Evolutionary conservation across 2,113 vertebrate species (phyloP), one percentile per base, ranked within the genome.

Genomic region (Pangasianodon hypophthalmus): DNA sequence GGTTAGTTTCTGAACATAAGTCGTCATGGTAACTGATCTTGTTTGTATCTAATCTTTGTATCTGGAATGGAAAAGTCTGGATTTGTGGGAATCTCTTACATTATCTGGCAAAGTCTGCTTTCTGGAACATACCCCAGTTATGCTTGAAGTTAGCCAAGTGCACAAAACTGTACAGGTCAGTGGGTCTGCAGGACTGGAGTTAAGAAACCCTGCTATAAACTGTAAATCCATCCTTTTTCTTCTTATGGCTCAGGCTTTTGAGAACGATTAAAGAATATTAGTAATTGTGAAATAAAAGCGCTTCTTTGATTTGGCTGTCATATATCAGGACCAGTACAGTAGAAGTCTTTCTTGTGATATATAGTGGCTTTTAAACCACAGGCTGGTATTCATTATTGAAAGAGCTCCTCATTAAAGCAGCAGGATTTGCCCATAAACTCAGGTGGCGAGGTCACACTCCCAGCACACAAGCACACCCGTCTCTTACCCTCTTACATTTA

Each of bases 381-480:
- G 93, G 90, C 90, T 91, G 94, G 94, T 94, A 95, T 97, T 97
- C 96, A 97, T 97, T 97, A 96, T 93, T 93, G 95, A 96, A 96
- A 96, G 96, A 96, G 97, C 95, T 95, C 96, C 95, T 96, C 96
- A 96, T 95, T 97, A 96, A 97, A 97, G 95, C 97, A 95, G 95
- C 96, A 97, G 94, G 91, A 95, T 94, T 96, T 92, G 94, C 94
- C 96, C 95, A 94, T 97, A 96, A 96, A 96, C 97, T 96, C 95
- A 95, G 95, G 94, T 95, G 94, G 93, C 92, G 92, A 86, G 94
- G 94, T 92, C 96, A 93, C 90, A 89, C 88, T 67, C 75, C 29
- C 52, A 46, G 89, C 88, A 90, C 90, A 87, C 84, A 79, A 89
- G 87, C 83, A 48, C 95, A 86, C 94, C 86, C 94, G 0, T 79